phyloP scores from a whole-genome alignment of 2,113 vertebrate species.

The Strix uralensis region DNA sequence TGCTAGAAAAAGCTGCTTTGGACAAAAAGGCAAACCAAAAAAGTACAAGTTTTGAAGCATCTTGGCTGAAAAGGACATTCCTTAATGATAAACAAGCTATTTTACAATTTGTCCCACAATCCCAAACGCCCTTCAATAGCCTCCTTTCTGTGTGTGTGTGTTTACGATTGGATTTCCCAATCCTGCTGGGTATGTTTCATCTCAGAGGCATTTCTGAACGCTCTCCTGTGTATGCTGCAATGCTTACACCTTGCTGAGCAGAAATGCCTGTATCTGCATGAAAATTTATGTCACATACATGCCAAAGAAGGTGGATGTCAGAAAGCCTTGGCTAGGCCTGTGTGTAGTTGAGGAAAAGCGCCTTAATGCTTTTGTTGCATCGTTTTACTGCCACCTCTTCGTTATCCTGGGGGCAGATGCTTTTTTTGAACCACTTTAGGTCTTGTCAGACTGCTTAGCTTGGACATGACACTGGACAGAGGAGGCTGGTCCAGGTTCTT shows the following conservation, averaged over 20 bases:
- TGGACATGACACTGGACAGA: neutral
- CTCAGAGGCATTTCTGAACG: neutral
- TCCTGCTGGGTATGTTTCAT: neutral
- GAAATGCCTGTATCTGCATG: rapidly evolving
- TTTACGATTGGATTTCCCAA: conserved; percentile 17
- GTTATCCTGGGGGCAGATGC: neutral
- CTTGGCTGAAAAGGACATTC: conserved; percentile 37
- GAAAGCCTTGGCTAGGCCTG: neutral
- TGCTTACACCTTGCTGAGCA: neutral
- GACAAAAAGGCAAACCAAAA: neutral
- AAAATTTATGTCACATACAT: too few species aligned
- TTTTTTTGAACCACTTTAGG: neutral
- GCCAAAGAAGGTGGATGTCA: too few species aligned
- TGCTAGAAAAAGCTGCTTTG: neutral
- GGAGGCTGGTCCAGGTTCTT: neutral
- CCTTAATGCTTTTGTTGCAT: neutral
- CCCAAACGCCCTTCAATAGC: neutral
- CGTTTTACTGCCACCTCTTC: neutral
- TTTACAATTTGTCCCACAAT: neutral
- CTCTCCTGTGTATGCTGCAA: neutral
- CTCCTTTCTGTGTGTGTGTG: neutral
- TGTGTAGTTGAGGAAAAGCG: neutral
- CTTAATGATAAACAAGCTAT: neutral
- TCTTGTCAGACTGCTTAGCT: neutral
- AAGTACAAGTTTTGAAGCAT: neutral